phyloP scores from a whole-genome alignment of 2,113 vertebrate genomes.

The Ictalurus furcatus region DNA sequence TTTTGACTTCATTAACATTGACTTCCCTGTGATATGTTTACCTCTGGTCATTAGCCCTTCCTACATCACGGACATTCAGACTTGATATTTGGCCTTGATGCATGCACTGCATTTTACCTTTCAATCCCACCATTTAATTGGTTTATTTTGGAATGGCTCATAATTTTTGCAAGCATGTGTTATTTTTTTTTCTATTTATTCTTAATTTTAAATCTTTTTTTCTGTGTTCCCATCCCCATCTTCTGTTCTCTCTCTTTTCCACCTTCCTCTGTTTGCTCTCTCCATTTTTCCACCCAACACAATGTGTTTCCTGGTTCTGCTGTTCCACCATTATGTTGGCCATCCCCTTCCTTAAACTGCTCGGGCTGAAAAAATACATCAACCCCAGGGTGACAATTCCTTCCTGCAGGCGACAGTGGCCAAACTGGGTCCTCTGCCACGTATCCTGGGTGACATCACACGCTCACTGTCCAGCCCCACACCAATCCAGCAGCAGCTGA shows the following conservation, averaged over 20 bases:
- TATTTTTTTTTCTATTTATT: constrained; percentile 74
- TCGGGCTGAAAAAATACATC: constrained; percentile 71
- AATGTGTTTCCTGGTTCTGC: constrained; percentile 77
- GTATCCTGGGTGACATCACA: constrained; percentile 90
- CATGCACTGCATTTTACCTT: constrained; percentile 58
- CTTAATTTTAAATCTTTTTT: constrained; percentile 83
- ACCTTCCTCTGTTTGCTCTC: constrained; percentile 56
- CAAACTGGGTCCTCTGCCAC: constrained; percentile 92
- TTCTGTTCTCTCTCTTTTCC: constrained; percentile 68
- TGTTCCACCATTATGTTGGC: constrained; percentile 81
- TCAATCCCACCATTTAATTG: constrained; percentile 54
- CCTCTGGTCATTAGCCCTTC: constrained; percentile 55
- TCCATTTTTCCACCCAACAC: constrained; percentile 48
- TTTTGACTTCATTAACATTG: constrained; percentile 28
- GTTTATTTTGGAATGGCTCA: constrained; percentile 80
- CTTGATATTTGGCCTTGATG: constrained; percentile 51
- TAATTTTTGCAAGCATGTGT: constrained; percentile 82
- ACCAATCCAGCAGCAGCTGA: constrained; percentile 83
- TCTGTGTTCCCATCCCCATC: constrained; percentile 76
- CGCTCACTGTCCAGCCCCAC: constrained; percentile 83
- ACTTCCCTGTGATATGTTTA: constrained; percentile 13
- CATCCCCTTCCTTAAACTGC: constrained; percentile 70
- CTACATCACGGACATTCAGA: constrained; percentile 18
- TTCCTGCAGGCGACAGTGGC: constrained; percentile 98
- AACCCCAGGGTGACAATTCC: constrained; percentile 97